A percentile compares a stretch with the other conserved stretches of the same genome.
Conservation (phyloP, 2,113 vertebrate genomes). For the Trichomycterus rosablanca region DNA sequence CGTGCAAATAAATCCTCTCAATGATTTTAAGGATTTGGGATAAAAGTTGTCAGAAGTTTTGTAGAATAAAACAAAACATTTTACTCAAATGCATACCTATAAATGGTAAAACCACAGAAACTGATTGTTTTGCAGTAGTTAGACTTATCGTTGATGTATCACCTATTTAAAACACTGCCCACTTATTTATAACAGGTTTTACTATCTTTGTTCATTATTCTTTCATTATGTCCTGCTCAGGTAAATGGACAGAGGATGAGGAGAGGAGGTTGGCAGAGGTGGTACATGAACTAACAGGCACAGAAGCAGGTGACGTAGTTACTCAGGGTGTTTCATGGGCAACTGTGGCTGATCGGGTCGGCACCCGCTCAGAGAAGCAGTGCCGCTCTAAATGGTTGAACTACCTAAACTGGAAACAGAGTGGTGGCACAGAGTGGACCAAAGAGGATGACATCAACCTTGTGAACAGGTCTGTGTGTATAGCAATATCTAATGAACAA, state of each 20-base stretch:
- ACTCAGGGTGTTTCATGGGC: conserved; percentile 97
- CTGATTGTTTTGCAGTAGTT: too few species aligned
- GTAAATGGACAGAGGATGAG: conserved; percentile 97
- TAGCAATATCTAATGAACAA: neutral
- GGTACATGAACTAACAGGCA: conserved; percentile 92
- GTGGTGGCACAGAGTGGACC: conserved; percentile 95
- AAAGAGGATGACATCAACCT: conserved; percentile 96
- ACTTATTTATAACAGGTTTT: too few species aligned
- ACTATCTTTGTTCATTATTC: neutral
- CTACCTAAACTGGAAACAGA: conserved; percentile 99
- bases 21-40: too few species aligned
- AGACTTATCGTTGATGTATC: too few species aligned
- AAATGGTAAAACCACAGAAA: too few species aligned
- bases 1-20: too few species aligned
- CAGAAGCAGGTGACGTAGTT: conserved; percentile 86
- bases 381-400: conserved; percentile 98
- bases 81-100: too few species aligned
- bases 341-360: conserved; percentile 86
- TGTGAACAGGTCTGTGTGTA: conserved; percentile 74
- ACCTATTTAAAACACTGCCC: too few species aligned
- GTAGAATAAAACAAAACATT: too few species aligned
- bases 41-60: too few species aligned
- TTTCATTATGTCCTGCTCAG: conserved; percentile 56
- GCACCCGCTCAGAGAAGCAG: conserved; percentile 95
- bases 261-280: conserved; percentile 89